These are phyloP conservation scores for Dreissena polymorpha DNA, from an alignment of 1,140 invertebrate species.

Conservation along the genomic window DNA sequence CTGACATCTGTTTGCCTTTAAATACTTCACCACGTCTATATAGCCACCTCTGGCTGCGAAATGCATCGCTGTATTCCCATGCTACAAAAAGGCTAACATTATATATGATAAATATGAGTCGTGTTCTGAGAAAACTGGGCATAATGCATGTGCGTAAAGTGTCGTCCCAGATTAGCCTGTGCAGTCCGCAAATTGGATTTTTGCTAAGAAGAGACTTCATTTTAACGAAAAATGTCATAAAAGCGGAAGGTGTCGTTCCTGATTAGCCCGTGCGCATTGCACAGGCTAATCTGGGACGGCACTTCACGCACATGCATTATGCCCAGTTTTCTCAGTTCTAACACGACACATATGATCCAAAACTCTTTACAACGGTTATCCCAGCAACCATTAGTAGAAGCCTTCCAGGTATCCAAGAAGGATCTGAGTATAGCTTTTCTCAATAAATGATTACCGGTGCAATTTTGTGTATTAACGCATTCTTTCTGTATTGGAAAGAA, in stretches of 20 bases:
- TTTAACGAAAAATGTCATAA: too few relatives aligned
- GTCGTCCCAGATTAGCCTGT: too few relatives aligned
- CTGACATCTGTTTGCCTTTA: neutral
- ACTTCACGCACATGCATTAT: too few relatives aligned
- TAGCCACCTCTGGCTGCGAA: slow-evolving; percentile 41
- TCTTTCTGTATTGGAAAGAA: too few relatives aligned
- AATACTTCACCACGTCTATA: slow-evolving; percentile 21
- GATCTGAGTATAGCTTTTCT: neutral
- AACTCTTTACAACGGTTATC: too few relatives aligned
- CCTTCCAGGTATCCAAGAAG: neutral
- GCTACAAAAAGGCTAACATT: neutral
- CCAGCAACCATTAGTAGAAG: neutral
- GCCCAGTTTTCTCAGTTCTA: too few relatives aligned
- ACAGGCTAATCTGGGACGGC: too few relatives aligned
- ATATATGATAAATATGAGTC: neutral
- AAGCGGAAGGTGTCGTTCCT: too few relatives aligned
- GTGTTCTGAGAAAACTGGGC: neutral
- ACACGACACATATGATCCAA: too few relatives aligned
- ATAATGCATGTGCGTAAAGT: neutral
- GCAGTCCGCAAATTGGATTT: too few relatives aligned
- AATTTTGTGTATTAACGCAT: too few relatives aligned
- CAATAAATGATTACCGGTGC: neutral
- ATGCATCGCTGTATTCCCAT: slow-evolving; percentile 37
- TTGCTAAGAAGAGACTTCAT: neutral
- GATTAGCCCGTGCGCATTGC: too few relatives aligned